Evolutionary conservation across 2,888 invertebrate genomes (phyloP).

Genomic region (Metalampra italica): DNA sequence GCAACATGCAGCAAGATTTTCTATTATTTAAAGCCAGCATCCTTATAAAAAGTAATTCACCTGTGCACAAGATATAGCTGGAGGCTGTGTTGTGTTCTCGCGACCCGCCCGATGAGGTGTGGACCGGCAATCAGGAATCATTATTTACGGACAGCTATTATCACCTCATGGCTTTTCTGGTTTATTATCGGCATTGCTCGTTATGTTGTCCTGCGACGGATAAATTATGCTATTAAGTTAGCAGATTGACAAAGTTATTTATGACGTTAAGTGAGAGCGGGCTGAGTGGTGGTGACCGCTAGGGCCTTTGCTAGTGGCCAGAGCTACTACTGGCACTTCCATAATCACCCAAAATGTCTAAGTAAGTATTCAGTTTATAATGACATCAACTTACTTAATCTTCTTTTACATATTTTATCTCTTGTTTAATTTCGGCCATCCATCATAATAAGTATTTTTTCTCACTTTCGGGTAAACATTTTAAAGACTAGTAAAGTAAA

Average conservation of each 20-base stretch:
- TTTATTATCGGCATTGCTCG: slow-evolving; percentile 76
- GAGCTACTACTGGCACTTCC: neutral
- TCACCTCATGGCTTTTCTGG: slow-evolving; percentile 77
- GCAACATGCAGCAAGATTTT: slow-evolving; percentile 31
- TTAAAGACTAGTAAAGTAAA: too few relatives aligned
- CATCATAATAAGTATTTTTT: too few relatives aligned
- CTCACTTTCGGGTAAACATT: too few relatives aligned
- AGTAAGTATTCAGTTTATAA: too few relatives aligned
- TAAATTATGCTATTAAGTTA: slow-evolving; percentile 79
- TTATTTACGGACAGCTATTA: slow-evolving; percentile 77
- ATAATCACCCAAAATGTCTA: too few relatives aligned
- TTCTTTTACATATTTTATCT: too few relatives aligned
- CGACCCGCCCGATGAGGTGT: slow-evolving; percentile 57
- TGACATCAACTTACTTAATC: too few relatives aligned
- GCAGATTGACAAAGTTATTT: slow-evolving; percentile 78
- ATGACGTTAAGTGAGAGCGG: slow-evolving; percentile 69
- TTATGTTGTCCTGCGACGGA: slow-evolving; percentile 75
- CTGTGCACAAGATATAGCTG: slow-evolving; percentile 16
- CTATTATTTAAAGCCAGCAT: slow-evolving; percentile 26
- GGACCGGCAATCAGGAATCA: slow-evolving; percentile 74
- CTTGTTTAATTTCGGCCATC: too few relatives aligned
- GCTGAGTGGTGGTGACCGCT: slow-evolving; percentile 57
- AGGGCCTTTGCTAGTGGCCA: slow-evolving; percentile 29
- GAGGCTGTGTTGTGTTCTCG: slow-evolving; percentile 27
- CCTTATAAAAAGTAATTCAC: neutral